These are phyloP conservation scores for Piprites chloris DNA, from an alignment of 2,113 vertebrate genomes.

Conservation along the genomic window DNA sequence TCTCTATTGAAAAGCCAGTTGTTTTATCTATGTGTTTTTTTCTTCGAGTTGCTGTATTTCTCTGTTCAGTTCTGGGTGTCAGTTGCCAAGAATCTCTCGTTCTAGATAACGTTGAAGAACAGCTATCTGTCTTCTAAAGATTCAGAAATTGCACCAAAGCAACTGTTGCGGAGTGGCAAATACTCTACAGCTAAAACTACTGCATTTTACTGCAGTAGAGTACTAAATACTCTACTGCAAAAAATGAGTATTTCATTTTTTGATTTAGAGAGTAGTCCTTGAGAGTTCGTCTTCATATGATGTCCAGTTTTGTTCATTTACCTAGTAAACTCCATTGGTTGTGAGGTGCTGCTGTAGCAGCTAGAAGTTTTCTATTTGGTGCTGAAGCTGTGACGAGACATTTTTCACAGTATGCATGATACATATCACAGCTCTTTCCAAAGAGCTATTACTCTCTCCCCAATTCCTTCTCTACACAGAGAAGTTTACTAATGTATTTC, in stretches of 20 bases:
- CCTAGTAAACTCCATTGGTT: not conserved
- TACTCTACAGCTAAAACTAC: not conserved
- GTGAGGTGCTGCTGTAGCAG: not conserved
- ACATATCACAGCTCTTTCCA: not conserved
- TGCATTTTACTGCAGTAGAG: too few relatives aligned
- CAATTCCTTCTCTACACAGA: not conserved
- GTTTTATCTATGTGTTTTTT: not conserved
- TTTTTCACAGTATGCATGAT: not conserved
- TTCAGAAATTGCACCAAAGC: not conserved
- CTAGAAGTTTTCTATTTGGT: not conserved
- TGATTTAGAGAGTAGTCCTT: not conserved
- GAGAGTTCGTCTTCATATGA: not conserved
- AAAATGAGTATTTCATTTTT: not conserved
- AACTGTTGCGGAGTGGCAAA: not conserved
- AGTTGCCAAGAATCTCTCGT: not conserved
- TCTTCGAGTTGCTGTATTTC: not conserved
- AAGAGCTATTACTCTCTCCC: not conserved
- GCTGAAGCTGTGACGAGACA: not conserved
- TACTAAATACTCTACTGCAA: too few relatives aligned
- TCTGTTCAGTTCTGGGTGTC: not conserved
- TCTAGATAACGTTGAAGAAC: not conserved
- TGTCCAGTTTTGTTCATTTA: not conserved
- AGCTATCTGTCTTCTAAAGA: not conserved
- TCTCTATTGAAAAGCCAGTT: not conserved
- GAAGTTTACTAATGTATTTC: not conserved